Evolutionary conservation across 1,140 invertebrate genomes (phyloP).

Genomic region (Drosophila ercepeae): DNA sequence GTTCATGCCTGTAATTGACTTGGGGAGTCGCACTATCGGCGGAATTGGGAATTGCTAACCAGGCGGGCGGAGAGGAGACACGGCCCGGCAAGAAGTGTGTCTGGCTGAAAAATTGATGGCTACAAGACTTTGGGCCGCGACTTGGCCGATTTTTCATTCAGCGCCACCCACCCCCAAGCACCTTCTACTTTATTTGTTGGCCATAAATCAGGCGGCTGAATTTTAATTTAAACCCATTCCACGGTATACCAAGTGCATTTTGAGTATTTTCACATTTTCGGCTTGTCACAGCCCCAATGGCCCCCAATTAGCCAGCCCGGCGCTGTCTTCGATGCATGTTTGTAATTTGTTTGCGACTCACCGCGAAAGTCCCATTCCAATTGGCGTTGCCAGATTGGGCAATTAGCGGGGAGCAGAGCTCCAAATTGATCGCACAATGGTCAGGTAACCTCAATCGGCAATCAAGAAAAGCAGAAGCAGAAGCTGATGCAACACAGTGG

Average conservation of each 20-base stretch:
- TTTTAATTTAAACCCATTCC: too few species aligned
- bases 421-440: too few species aligned
- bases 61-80: too few species aligned
- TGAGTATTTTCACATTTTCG: slow-evolving; percentile 44
- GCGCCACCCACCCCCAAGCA: slow-evolving; percentile 10
- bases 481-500: slow-evolving; percentile 29
- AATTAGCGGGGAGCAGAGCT: too few species aligned
- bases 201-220: slow-evolving; percentile 68
- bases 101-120: slow-evolving; percentile 51
- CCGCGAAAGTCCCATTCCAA: too few species aligned
- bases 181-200: slow-evolving; percentile 64
- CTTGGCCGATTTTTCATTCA: slow-evolving; percentile 61
- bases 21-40: too few species aligned
- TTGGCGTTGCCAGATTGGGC: too few species aligned
- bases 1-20: slow-evolving; percentile 82
- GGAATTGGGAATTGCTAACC: too few species aligned
- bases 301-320: slow-evolving; percentile 57
- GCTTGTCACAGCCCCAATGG: slow-evolving; percentile 67
- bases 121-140: slow-evolving; percentile 62
- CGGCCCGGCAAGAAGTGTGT: too few species aligned
- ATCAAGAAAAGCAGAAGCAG: slow-evolving; percentile 18
- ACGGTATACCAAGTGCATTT: too few species aligned
- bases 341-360: slow-evolving; percentile 9
- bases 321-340: slow-evolving; percentile 8
- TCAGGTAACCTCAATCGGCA: slow-evolving; percentile 13